Evolutionary conservation across 2,113 vertebrate genomes (phyloP), one percentile per base, ranked within the genome.

Genomic region (Odocoileus hemionus): DNA sequence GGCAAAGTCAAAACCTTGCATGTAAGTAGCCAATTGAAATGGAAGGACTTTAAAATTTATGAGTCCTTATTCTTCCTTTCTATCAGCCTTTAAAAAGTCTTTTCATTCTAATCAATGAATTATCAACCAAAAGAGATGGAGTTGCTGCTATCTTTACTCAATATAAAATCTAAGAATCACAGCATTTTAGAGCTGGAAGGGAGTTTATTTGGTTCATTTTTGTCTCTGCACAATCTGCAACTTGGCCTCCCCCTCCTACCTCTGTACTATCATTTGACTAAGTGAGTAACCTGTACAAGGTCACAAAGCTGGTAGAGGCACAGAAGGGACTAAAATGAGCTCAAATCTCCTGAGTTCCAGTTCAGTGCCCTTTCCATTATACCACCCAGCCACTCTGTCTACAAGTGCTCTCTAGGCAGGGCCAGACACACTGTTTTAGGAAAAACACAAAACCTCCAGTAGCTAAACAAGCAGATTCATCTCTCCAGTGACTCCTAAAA

Each of bases 381-480:
- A 28, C 79, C 47, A 89, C 52, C 52, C 28, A 90, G 47, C 47
- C 80, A 90, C 28, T 89, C 93, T 33, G 58, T 33, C 67, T 2
- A 45, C 25, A 60, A 97, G 86, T 70, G 58, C 36, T 96, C 76
- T 92, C 85, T 76, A 89, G 70, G 80, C 76, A 91, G 45, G 52
- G 21, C 43, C 58, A 83, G 28, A 82, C 54, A 60, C 14, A 91
- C 2, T 85, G 30, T 52, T 92, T 87, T 89, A 95, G 86, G 95
- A 64, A 94, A 91, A 96, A 86, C 80, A 79, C 54, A 94, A 88
- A 97, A 89, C 36, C 74, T 94, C 12, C 12, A 92, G 79, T 57
- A 92, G 23, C 80, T 97, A 92, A 97, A 79, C 82, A 95, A 97
- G 79, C 54, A 97, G 88, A 91, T 94, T 90, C 84, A n/a, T 96